A percentile compares a stretch with the other conserved stretches of the same genome.
These are phyloP conservation scores for Conopomorpha cramerella DNA, from an alignment of 1,140 invertebrate species.

Conservation along the genomic window DNA sequence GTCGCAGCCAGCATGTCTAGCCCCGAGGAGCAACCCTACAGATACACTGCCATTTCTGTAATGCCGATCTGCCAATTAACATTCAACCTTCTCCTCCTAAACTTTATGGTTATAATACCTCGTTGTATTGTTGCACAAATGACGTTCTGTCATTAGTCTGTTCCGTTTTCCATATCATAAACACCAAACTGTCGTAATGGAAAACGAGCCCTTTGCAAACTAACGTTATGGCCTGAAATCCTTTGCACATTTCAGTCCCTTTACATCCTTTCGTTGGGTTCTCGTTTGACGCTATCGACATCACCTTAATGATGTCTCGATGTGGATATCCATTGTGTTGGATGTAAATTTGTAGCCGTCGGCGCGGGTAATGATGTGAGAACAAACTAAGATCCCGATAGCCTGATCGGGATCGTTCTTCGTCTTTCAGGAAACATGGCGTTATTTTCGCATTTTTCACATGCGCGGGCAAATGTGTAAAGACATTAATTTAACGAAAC, in stretches of 20 bases:
- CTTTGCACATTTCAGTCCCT: no score
- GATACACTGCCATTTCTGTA: no score
- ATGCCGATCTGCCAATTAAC: constrained; percentile 13
- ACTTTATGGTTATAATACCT: constrained; percentile 27
- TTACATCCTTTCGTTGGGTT: constrained; percentile 14
- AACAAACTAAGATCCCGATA: constrained; percentile 58
- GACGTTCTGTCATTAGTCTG: constrained; percentile 37
- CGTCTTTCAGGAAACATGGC: no score
- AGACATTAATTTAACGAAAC: no score
- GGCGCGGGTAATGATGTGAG: constrained; percentile 61
- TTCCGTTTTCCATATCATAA: constrained; percentile 15
- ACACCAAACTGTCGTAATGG: no score
- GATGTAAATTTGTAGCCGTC: constrained; percentile 61
- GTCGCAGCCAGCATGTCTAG: no score
- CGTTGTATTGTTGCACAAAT: constrained; percentile 27
- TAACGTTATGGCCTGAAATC: no score
- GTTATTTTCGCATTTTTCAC: no score
- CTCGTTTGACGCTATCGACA: constrained; percentile 50
- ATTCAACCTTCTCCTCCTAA: constrained; percentile 19
- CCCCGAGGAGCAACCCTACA: no score
- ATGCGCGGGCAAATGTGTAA: no score
- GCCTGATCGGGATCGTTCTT: constrained; percentile 46
- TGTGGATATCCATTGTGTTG: constrained; percentile 59
- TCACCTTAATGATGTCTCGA: constrained; percentile 61
- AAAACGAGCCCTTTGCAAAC: no score